Evolutionary conservation across 2,113 vertebrate species (phyloP).

Genomic region (Rhinoderma darwinii): DNA sequence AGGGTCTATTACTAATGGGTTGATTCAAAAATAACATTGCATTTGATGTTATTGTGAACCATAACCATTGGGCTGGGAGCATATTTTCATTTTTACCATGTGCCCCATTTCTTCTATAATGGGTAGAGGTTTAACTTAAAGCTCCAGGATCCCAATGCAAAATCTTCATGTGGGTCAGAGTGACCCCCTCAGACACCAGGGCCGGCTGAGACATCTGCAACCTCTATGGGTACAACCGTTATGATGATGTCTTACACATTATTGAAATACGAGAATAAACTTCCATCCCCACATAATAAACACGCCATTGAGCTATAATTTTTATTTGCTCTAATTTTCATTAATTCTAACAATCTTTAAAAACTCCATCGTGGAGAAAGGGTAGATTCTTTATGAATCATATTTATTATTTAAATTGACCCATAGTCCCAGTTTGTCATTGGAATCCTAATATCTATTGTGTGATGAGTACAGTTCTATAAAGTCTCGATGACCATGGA

Average conservation of each 20-base stretch:
- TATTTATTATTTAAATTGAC: background rate
- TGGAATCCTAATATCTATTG: background rate
- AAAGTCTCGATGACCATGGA: background rate
- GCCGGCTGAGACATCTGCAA: too few species aligned
- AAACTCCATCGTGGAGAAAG: background rate
- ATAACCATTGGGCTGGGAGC: too few species aligned
- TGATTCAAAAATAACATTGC: too few species aligned
- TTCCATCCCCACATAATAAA: background rate
- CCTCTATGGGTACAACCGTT: background rate
- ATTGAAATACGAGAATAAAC: background rate
- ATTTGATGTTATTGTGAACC: too few species aligned
- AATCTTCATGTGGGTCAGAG: too few species aligned
- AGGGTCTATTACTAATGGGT: too few species aligned
- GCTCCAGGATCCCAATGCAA: too few species aligned
- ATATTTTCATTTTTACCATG: too few species aligned
- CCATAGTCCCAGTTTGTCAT: background rate
- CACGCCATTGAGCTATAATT: background rate
- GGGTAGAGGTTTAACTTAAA: too few species aligned
- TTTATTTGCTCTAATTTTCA: background rate
- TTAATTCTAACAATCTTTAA: constrained; percentile 15
- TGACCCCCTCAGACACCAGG: too few species aligned
- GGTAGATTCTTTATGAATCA: background rate
- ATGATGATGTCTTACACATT: background rate
- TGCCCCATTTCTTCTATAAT: too few species aligned
- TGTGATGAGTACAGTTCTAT: background rate